Base-by-base conservation (phyloP, 2,797 vertebrate species). In the Cygnus olor region DNA sequence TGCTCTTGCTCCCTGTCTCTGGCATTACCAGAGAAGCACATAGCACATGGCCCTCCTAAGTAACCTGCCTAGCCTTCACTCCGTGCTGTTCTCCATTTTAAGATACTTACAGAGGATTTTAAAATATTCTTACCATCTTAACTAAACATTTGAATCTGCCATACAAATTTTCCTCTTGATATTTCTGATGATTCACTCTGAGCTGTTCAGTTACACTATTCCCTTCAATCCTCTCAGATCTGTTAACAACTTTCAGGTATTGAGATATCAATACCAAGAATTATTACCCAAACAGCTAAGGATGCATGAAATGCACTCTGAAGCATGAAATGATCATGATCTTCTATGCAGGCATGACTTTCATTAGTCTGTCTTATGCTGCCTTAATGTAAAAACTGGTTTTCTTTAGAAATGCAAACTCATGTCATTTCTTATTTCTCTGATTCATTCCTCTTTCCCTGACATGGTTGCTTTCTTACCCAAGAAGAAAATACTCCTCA, bases 401-500 rank as follows among this genome's bases (percentile, higher is more conserved):
- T 2, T 73, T 68, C 40, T 7, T 20, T 22, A 78, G 11, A 14
- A 84, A 51, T 6, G 42, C 9, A 4, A 78, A 71, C 15, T 38
- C 6, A 15, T 12, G 10, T 69, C 4, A 15, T 34, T 78, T 84
- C 32, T 63, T 84, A 8, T 49, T 87, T 64, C 15, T 64, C 15
- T 69, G 1, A 5, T 58, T 80, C 27, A 44, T 65, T 58, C 16
- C 28, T 64, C 36, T 57, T 71, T 24, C 28, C 15, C 11, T 42
- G 22, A 47, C 4, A 14, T 4, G 6, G 30, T 7, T 53, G 30
- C 1, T n/a, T n/a, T 57, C 53, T 4, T 2, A 0, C 1, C 1
- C 12, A 74, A 57, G 7, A 82, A 38, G 24, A 51, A 66, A 45
- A n/a, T 28, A 4, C 32, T 17, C 9, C 6, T 27, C 21, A 6